Percentiles rank a stretch among this genome's conserved stretches.
phyloP scores from a whole-genome alignment of 2,113 vertebrate species.

The Anoura caudifer region DNA sequence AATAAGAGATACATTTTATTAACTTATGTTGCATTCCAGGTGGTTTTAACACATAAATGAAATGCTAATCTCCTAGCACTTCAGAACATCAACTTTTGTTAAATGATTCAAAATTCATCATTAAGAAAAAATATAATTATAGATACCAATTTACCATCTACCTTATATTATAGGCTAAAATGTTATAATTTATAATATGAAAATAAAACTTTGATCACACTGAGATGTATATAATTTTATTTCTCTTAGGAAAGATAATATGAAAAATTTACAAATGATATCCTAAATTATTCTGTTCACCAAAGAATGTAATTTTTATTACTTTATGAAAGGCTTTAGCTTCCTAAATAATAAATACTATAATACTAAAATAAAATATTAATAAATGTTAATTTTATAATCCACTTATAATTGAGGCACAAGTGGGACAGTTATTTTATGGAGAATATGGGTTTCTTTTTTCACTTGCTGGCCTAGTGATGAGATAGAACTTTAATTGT shows the following conservation, averaged over 20 bases:
- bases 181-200: neutral
- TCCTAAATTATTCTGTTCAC: neutral
- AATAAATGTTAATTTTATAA: neutral
- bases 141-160: neutral
- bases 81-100: neutral
- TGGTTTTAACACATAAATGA: neutral
- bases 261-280: neutral
- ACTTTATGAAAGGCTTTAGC: neutral
- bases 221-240: neutral
- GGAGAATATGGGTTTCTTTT: neutral
- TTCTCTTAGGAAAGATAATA: neutral
- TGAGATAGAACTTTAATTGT: neutral
- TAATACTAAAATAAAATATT: neutral
- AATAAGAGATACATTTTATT: conserved; percentile 23
- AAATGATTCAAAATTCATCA: neutral
- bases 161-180: neutral
- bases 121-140: neutral
- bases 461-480: neutral
- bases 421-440: neutral
- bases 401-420: neutral
- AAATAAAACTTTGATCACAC: neutral
- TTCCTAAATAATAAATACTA: neutral
- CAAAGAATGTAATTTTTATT: neutral
- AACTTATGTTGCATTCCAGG: neutral
- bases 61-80: neutral